Evolutionary conservation across 2,797 vertebrate species (phyloP), one percentile per base, ranked within the genome.

Genomic region (Microctenopoma lineatum): DNA sequence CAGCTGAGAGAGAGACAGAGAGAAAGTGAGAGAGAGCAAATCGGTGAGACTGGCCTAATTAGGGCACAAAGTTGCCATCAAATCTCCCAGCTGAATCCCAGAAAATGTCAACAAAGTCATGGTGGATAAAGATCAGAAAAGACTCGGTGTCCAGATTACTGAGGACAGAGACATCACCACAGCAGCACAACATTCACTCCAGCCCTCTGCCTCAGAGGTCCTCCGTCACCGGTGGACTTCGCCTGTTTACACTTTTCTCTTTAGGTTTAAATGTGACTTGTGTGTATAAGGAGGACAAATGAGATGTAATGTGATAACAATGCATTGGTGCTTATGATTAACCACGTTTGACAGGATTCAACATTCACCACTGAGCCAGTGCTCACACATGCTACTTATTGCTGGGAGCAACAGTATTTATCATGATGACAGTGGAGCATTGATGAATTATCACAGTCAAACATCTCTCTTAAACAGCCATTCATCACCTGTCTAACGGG

Each of bases 81-180:
- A 66, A 73, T 79, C 81, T 84, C 74, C 67, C 75, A 32, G 62
- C 34, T 81, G 79, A 89, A 75, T 83, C 89, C 88, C 87, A 89
- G 88, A 90, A 92, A 92, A 93, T 87, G 91, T 88, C 90, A 90
- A 84, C 84, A 84, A 86, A 90, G 92, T 91, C 90, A 85, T 56
- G 86, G 86, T 80, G 84, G 81, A 92, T 90, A 83, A 87, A 88
- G 85, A 92, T 84, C 87, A 84, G 80, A 38, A 73, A 73, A 52
- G 84, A 61, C 79, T 65, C 41, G 69, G 79, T 59, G 83, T 86
- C 81, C 74, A 87, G 87, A 86, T 66, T 45, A 73, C 66, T 27
- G 78, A 69, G 73, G 86, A 91, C 82, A 90, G 88, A 90, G 91
- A 88, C 85, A 84, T 90, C 88, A 88, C 68, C 66, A 25, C 45